Evolutionary conservation across 1,140 invertebrate species (phyloP), one percentile per base, ranked within the genome.

Genomic region (Apis florea): DNA sequence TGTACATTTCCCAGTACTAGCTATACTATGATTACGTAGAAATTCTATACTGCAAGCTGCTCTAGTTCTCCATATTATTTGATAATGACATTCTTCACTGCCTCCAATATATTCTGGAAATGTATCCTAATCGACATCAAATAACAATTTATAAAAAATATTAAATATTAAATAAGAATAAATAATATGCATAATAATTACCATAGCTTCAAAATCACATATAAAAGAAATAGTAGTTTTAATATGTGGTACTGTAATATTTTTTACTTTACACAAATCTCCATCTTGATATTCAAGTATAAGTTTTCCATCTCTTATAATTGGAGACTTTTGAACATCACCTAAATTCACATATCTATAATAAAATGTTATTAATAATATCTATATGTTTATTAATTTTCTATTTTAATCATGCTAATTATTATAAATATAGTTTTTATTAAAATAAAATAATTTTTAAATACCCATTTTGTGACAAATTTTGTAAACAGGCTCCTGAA

Each of bases 221-320:
- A 84, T 84, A 80, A 94, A 93, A 71, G 31, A 77, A 64, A 94
- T 92, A 31, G 89, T 90, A 1, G 92, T 91, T 81, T 85, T 70
- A 56, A 87, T 81, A 53, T 91, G 69, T 58, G 53, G 69, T 40
- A 1, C 11, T 54, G 17, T 11, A 49, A 47, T 40, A 51, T 68
- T 53, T 19, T 21, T 9, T 3, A 12, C 26, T 56, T 15, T 26
- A 68, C 91, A 92, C 1, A 92, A 19, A 53, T 13, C 51, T 31
- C 93, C 93, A 47, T 82, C 12, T 15, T 85, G 53, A 59, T 94
- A 94, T n/a, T 79, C 83, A 54, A 94, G 47, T 79, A 83, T 88
- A 40, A 93, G 78, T 24, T 19, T 73, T 40, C 83, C 83, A 77
- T 90, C 77, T 31, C 81, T 76, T 47, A 91, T 82, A 59, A 56